These are phyloP conservation scores for Macrosiphum euphorbiae DNA, from an alignment of 2,888 invertebrate genomes.

Conservation along the genomic window DNA sequence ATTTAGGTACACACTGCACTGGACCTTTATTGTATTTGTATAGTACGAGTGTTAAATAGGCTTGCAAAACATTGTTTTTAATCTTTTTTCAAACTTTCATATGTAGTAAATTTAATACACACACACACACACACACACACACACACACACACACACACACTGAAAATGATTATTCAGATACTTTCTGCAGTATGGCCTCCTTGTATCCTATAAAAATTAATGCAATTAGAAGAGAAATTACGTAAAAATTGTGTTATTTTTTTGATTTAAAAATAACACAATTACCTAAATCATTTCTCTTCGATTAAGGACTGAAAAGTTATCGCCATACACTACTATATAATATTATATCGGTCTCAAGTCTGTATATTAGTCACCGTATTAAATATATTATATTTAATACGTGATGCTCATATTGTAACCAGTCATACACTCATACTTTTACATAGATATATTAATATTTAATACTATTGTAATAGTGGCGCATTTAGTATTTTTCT, in stretches of 20 bases:
- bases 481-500: not conserved
- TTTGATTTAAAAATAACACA: not conserved
- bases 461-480: not conserved
- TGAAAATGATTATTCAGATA: not conserved
- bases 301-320: not conserved
- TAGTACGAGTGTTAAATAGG: not conserved
- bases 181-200: not conserved
- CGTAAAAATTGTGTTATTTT: not conserved
- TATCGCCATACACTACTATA: not conserved
- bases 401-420: too few relatives aligned
- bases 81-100: not conserved
- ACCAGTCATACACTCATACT: not conserved
- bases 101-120: not conserved
- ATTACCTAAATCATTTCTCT: not conserved
- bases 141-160: not conserved
- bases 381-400: not conserved
- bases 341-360: not conserved
- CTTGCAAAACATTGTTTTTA: not conserved
- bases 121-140: not conserved
- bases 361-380: too few relatives aligned
- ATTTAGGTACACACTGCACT: not conserved
- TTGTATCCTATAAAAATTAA: not conserved
- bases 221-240: not conserved
- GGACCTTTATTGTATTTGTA: not conserved
- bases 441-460: not conserved